Conservation (phyloP, 2,113 vertebrate species). For the Leucoraja erinaceus region DNA sequence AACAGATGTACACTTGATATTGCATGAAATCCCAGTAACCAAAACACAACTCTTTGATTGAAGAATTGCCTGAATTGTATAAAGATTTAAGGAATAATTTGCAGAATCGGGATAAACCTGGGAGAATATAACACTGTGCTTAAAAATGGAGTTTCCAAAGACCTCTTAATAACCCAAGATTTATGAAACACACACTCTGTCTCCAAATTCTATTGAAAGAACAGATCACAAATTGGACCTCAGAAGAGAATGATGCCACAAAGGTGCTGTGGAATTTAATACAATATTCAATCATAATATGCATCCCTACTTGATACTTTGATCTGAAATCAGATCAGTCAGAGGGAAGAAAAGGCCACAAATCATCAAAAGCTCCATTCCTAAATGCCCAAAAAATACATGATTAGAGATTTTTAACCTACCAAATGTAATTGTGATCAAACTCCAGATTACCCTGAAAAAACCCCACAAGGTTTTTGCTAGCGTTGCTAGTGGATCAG, state of each 20-base stretch:
- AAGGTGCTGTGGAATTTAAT: too few relatives aligned
- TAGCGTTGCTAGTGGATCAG: too few relatives aligned
- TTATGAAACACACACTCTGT: not conserved
- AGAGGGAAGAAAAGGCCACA: not conserved
- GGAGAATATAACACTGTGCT: not conserved
- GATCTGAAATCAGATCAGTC: not conserved
- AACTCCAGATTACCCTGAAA: not conserved
- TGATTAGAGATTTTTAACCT: not conserved
- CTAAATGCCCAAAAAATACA: not conserved
- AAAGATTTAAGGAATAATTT: not conserved
- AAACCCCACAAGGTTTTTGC: too few relatives aligned
- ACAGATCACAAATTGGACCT: not conserved
- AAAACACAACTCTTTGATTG: not conserved
- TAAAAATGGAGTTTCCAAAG: not conserved
- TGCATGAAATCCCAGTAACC: not conserved
- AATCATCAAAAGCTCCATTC: not conserved
- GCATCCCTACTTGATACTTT: not conserved
- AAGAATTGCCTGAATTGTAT: too few relatives aligned
- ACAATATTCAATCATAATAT: not conserved
- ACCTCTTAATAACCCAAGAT: too few relatives aligned
- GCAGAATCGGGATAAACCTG: not conserved
- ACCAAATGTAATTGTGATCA: not conserved
- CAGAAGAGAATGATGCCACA: not conserved
- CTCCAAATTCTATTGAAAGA: not conserved
- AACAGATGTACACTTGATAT: not conserved